phyloP scores from a whole-genome alignment of 2,113 vertebrate species.

The Datnioides undecimradiatus region DNA sequence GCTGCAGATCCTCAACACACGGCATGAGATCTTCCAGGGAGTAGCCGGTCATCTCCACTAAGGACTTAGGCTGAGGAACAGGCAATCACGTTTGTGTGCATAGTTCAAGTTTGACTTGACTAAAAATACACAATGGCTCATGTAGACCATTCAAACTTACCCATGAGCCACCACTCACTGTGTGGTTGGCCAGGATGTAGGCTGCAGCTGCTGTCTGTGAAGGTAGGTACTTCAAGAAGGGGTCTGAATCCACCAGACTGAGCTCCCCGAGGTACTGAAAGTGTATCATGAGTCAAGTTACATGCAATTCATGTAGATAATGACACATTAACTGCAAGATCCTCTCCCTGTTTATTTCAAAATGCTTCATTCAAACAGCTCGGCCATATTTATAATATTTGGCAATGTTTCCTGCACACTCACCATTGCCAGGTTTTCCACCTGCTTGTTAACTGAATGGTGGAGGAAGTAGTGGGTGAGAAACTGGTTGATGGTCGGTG shows the following conservation, averaged over 20 bases:
- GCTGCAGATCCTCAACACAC: slow-evolving; percentile 91
- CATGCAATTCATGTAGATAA: no score
- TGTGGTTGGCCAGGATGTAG: slow-evolving; percentile 89
- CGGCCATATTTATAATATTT: background rate
- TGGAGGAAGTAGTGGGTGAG: slow-evolving; percentile 94
- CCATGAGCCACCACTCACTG: slow-evolving; percentile 89
- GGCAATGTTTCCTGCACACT: slow-evolving; percentile 39
- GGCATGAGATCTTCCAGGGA: slow-evolving; percentile 90
- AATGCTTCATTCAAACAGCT: background rate
- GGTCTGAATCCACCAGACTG: slow-evolving; percentile 94
- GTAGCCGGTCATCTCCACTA: slow-evolving; percentile 89
- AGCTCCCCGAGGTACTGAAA: slow-evolving; percentile 93
- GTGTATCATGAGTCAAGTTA: background rate
- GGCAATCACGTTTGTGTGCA: background rate
- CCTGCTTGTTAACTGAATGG: slow-evolving; percentile 83
- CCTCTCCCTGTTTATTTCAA: background rate
- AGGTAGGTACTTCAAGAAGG: slow-evolving; percentile 94
- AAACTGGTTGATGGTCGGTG: slow-evolving; percentile 96
- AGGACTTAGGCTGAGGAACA: slow-evolving; percentile 84
- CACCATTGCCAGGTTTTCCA: slow-evolving; percentile 94
- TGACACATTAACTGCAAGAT: no score
- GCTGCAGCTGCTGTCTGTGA: slow-evolving; percentile 93
- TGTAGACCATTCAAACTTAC: slow-evolving; percentile 76
- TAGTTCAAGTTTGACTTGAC: background rate
- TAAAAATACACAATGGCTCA: background rate